Conservation (phyloP, 1,140 invertebrate species). For the Zaprionus capensis region DNA sequence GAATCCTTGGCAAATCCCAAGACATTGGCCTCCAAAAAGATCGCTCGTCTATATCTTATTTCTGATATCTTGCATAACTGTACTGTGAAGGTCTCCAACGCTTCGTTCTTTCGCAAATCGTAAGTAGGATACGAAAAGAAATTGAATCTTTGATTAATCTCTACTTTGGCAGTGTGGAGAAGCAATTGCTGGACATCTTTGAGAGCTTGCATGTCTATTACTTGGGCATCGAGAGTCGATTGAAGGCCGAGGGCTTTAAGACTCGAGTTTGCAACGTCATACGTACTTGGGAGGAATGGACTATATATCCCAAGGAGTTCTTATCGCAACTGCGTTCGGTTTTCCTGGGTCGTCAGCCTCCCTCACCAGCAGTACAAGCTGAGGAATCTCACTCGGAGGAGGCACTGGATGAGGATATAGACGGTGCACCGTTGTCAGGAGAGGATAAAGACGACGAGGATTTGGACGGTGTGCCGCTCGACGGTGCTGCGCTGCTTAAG, state of each 20-base stretch:
- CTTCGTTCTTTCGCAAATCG: constrained; percentile 97
- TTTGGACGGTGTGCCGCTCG: constrained; percentile 91
- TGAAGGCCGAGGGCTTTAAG: constrained; percentile 98
- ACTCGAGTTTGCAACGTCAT: constrained; percentile 97
- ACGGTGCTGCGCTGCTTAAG: constrained; percentile 92
- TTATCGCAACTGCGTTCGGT: constrained; percentile 95
- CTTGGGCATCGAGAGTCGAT: constrained; percentile 92
- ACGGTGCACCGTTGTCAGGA: constrained; percentile 88
- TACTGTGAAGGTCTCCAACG: constrained; percentile 97
- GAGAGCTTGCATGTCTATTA: constrained; percentile 91
- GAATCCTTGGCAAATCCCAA: constrained; percentile 92
- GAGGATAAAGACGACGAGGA: constrained; percentile 89
- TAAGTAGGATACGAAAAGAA: constrained; percentile 84
- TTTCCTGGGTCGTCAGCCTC: constrained; percentile 89
- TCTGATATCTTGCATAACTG: constrained; percentile 99
- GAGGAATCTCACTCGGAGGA: constrained; percentile 65
- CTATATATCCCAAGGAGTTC: constrained; percentile 97
- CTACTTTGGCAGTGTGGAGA: constrained; percentile 90
- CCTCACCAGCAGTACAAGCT: constrained; percentile 42
- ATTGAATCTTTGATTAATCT: neutral
- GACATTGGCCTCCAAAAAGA: constrained; percentile 95
- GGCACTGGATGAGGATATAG: constrained; percentile 85
- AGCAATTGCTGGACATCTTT: constrained; percentile 94
- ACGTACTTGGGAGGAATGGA: constrained; percentile 99
- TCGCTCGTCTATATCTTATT: constrained; percentile 96